A percentile compares a stretch with the other conserved stretches of the same genome.
These are phyloP conservation scores for Desmophyllum pertusum DNA, from an alignment of 92 coral and sea anemone species.

Conservation along the genomic window DNA sequence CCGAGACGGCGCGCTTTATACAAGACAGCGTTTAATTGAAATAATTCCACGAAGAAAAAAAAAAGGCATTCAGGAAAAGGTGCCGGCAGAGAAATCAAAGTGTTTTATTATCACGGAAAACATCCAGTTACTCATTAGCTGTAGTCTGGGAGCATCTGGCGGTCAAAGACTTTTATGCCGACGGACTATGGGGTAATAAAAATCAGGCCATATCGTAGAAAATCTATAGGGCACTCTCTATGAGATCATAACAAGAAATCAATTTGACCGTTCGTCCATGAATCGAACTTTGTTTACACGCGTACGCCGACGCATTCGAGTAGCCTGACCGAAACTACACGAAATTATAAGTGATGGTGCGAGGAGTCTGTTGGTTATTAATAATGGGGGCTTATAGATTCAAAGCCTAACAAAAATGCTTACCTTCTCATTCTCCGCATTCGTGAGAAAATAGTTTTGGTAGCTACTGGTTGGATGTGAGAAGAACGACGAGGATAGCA, in stretches of 20 bases:
- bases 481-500: conserved; percentile 76
- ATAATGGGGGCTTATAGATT: neutral
- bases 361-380: neutral
- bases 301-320: conserved; percentile 11
- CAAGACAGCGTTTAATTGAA: neutral
- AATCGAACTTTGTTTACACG: conserved; percentile 1
- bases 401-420: conserved; percentile 14
- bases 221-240: conserved; percentile 12
- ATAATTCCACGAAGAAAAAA: neutral
- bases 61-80: neutral
- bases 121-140: neutral
- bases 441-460: conserved; percentile 77
- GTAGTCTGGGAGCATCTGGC: conserved; percentile 20
- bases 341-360: neutral
- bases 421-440: conserved; percentile 85
- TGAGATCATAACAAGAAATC: neutral
- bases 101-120: conserved; percentile 20
- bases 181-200: conserved; percentile 10
- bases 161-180: neutral
- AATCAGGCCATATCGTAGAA: conserved; percentile 23
- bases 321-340: neutral
- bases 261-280: neutral
- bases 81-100: neutral
- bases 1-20: neutral
- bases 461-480: conserved; percentile 73